Evolutionary conservation across 2,888 invertebrate species (phyloP), one percentile per base, ranked within the genome.

Genomic region (Apodemia zela): DNA sequence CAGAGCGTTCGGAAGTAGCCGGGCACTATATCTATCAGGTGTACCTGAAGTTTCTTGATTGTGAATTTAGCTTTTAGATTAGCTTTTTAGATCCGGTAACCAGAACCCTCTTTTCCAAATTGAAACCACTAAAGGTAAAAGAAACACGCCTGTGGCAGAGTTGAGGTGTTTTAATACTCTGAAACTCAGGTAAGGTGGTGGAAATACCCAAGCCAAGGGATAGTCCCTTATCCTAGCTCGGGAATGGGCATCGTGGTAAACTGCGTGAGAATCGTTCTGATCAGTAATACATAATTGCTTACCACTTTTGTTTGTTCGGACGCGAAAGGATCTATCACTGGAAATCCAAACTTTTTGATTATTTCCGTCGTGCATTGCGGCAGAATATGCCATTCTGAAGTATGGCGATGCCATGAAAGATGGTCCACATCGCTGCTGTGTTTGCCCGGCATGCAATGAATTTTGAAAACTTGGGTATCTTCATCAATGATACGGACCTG

Each of bases 361-460:
- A 73, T 57, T 17, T 4, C 67, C 1, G 69, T 45, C 6, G 62
- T 60, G 33, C 57, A 38, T 3, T n/a, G 18, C 10, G 69, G 68
- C 7, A 67, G 51, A 1, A 75, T 65, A 25, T 25, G 0, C 0
- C 25, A 25, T 25, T 25, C 25, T 25, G 25, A 4, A 25, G 25
- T 2, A 25, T 4, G 25, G 2, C 25, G 66, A 49, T 38, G 64
- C 3, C 73, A 61, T 0, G 72, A 73, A 13, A 75, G 59, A 38
- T 67, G 66, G 54, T 73, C 72, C 38, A 71, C 73, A 0, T 71
- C 64, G 42, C 17, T 60, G 69, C 72, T 73, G 72, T 65, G 72
- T 38, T 10, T 67, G 17, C 73, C 73, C 13, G 73, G 73, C 1
- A 73, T 67, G 35, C 73, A 61, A 33, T 67, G 62, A 11, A 68